Evolutionary conservation across 2,113 vertebrate genomes (phyloP).

Genomic region (Haemorhous mexicanus): DNA sequence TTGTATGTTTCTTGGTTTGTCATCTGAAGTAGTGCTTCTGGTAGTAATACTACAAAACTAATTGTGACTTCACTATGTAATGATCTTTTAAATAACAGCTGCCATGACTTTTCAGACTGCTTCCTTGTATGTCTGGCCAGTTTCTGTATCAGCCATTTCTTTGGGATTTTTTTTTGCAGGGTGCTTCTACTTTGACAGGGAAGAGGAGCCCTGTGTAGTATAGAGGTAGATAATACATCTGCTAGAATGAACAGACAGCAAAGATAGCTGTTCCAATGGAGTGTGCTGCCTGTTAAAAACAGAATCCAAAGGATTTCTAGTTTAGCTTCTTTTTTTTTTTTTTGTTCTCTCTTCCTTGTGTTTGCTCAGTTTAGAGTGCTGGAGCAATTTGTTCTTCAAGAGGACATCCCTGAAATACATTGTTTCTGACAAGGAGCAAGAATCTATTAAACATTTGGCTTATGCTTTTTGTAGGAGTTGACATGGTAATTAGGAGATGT

Average conservation of each 20-base stretch:
- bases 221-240: not conserved
- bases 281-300: not conserved
- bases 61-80: not conserved
- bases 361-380: not conserved
- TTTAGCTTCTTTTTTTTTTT: not conserved
- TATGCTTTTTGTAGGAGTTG: not conserved
- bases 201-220: not conserved
- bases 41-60: not conserved
- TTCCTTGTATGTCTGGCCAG: not conserved
- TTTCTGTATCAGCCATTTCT: not conserved
- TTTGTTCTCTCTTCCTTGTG: not conserved
- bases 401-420: not conserved
- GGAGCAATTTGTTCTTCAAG: not conserved
- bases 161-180: not conserved
- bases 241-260: not conserved
- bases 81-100: not conserved
- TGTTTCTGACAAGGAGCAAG: conserved; percentile 15
- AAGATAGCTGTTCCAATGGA: not conserved
- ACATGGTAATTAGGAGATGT: not conserved
- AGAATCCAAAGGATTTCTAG: not conserved
- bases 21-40: not conserved
- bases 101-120: not conserved
- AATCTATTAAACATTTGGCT: not conserved
- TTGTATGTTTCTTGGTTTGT: not conserved
- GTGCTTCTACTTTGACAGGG: not conserved